Percentiles rank a stretch among this genome's conserved stretches.
Evolutionary conservation across 2,888 invertebrate species (phyloP).

Genomic region (Ochropacha duplaris): DNA sequence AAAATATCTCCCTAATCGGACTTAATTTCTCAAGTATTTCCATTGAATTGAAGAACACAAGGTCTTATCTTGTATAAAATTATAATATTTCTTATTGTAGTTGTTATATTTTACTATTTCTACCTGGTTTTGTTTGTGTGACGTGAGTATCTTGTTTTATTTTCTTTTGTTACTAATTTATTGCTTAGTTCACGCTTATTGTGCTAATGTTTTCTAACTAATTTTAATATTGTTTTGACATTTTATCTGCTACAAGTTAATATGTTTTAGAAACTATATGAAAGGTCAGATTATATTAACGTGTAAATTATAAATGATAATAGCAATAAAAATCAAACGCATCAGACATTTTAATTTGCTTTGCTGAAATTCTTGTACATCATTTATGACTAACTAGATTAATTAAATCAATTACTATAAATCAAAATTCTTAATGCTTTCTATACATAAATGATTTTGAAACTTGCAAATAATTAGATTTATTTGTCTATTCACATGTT

Average conservation of each 20-base stretch:
- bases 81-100: not conserved
- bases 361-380: not conserved
- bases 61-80: not conserved
- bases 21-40: not conserved
- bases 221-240: not conserved
- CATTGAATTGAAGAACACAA: not conserved
- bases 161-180: not conserved
- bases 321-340: too few species aligned
- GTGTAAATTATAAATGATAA: too few species aligned
- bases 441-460: not conserved
- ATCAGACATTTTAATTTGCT: not conserved
- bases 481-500: not conserved
- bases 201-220: slow-evolving; percentile 3
- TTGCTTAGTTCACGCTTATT: slow-evolving; percentile 4
- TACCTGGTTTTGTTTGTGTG: slow-evolving; percentile 4
- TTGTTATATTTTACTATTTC: not conserved
- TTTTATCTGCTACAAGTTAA: not conserved
- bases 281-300: too few species aligned
- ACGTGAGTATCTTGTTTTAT: slow-evolving; percentile 3
- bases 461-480: not conserved
- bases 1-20: not conserved
- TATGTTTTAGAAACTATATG: too few species aligned
- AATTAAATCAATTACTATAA: not conserved
- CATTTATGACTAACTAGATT: not conserved
- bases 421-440: not conserved